Percentiles rank a stretch among this genome's conserved stretches.
These are phyloP conservation scores for Bursaphelenchus okinawaensis DNA, from an alignment of 2,888 invertebrate genomes.

Conservation along the genomic window DNA sequence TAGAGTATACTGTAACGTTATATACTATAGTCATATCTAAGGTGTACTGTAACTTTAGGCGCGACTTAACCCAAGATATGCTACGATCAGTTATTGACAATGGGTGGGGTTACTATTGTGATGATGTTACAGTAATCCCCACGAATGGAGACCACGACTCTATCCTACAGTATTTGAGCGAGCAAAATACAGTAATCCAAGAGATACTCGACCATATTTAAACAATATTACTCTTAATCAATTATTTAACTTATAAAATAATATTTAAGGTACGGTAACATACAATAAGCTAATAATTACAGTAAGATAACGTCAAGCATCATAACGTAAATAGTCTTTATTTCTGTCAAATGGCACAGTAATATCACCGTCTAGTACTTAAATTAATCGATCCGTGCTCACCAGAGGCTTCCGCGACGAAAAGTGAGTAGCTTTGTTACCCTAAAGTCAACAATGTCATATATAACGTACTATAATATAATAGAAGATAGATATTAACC, in stretches of 20 bases:
- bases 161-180: constrained; percentile 33
- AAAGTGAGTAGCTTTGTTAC: constrained; percentile 6
- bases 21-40: background rate
- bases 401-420: background rate
- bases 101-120: constrained; percentile 38
- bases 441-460: background rate
- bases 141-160: constrained; percentile 46
- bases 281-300: too few relatives aligned
- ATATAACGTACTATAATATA: too few relatives aligned
- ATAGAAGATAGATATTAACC: too few relatives aligned
- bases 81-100: constrained; percentile 27
- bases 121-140: constrained; percentile 27
- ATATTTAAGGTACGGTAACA: too few relatives aligned
- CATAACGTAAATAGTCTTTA: too few relatives aligned
- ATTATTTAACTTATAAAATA: too few relatives aligned
- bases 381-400: background rate
- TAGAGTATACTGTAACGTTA: background rate
- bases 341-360: too few relatives aligned
- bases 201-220: background rate
- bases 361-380: too few relatives aligned
- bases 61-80: constrained; percentile 38
- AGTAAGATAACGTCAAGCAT: too few relatives aligned
- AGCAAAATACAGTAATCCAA: constrained; percentile 1
- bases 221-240: too few relatives aligned
- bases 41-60: constrained; percentile 15